Percentiles rank a stretch among this genome's conserved stretches.
Conservation (phyloP, 1,140 invertebrate species). For the Heliconius melpomene region DNA sequence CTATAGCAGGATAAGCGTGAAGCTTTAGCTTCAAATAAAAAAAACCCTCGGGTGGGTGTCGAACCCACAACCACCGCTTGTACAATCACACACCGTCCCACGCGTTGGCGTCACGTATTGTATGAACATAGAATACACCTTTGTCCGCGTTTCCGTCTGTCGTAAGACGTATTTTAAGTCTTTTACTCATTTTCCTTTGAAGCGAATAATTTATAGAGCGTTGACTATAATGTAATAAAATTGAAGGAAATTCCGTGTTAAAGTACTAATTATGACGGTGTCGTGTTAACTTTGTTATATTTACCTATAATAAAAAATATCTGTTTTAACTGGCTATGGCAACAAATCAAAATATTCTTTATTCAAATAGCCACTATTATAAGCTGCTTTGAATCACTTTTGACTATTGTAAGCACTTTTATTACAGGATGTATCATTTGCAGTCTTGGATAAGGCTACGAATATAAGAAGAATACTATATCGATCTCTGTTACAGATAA, state of each 20-base stretch:
- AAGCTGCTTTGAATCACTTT: too few relatives aligned
- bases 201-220: neutral
- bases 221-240: neutral
- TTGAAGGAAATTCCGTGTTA: neutral
- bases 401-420: too few relatives aligned
- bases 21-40: neutral
- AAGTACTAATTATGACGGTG: neutral
- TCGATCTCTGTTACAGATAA: too few relatives aligned
- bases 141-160: constrained; percentile 8
- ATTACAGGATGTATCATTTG: too few relatives aligned
- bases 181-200: neutral
- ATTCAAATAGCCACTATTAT: too few relatives aligned
- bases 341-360: too few relatives aligned
- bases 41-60: neutral
- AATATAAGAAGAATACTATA: too few relatives aligned
- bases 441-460: too few relatives aligned
- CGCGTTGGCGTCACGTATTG: neutral
- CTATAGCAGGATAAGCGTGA: neutral
- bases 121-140: neutral
- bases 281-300: neutral
- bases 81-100: neutral
- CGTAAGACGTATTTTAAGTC: neutral
- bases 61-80: neutral
- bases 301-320: neutral
- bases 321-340: too few relatives aligned